phyloP scores from a whole-genome alignment of 2,888 invertebrate species.

The Parnassius glacialis region DNA sequence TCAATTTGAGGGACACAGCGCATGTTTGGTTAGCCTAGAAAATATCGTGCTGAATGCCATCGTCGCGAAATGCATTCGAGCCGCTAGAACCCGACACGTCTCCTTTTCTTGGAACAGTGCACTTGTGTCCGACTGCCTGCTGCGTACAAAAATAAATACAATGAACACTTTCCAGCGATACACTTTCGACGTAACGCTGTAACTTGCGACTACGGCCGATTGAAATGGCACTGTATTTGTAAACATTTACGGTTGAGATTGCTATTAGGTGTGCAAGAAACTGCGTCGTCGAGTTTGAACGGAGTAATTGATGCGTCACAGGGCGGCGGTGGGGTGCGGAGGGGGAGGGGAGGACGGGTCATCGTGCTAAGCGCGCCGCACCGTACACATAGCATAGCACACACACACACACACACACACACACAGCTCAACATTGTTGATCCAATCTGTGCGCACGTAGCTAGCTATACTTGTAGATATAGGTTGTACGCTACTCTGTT shows the following conservation, averaged over 20 bases:
- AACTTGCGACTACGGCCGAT: conserved; percentile 30
- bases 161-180: conserved; percentile 65
- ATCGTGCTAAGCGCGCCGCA: conserved; percentile 58
- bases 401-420: too few relatives aligned
- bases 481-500: conserved; percentile 64
- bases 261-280: not conserved
- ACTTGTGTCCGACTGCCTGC: conserved; percentile 58
- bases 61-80: conserved; percentile 5
- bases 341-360: conserved; percentile 56
- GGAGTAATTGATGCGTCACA: conserved; percentile 29
- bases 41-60: not conserved
- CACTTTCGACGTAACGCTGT: conserved; percentile 36
- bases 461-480: conserved; percentile 42
- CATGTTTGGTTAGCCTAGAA: conserved; percentile 3
- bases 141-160: conserved; percentile 66
- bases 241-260: not conserved
- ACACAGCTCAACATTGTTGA: conserved; percentile 35
- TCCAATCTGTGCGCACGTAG: conserved; percentile 47
- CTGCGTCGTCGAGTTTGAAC: conserved; percentile 6
- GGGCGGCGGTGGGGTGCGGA: conserved; percentile 13
- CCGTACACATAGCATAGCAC: not conserved
- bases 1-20: not conserved
- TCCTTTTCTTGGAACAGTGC: conserved; percentile 37
- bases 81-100: conserved; percentile 12
- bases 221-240: conserved; percentile 3